Evolutionary conservation across 1,140 invertebrate species (phyloP).

Genomic region (Drosophila erecta): DNA sequence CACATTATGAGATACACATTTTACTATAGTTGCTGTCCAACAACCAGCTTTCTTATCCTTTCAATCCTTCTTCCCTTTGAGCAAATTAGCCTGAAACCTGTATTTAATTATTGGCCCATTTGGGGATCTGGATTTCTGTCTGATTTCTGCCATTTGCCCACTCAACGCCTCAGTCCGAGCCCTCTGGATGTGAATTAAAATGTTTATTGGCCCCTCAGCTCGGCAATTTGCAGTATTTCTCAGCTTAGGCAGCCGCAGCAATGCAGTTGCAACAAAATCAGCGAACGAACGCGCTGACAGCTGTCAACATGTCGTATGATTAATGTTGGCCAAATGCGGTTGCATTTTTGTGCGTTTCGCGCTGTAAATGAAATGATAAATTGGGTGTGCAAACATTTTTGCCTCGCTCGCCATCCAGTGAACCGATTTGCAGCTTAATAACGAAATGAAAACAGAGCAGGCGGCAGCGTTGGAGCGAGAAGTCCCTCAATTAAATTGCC

Average conservation of each 20-base stretch:
- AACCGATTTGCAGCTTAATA: slow-evolving; percentile 55
- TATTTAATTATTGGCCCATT: background rate
- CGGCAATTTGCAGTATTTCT: slow-evolving; percentile 24
- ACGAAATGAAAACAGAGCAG: slow-evolving; percentile 41
- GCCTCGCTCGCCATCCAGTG: slow-evolving; percentile 11
- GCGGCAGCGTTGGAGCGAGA: slow-evolving; percentile 10
- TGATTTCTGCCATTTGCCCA: background rate
- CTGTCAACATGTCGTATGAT: slow-evolving; percentile 82
- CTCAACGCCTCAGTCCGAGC: background rate
- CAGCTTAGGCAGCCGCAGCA: slow-evolving; percentile 2
- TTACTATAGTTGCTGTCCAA: too few species aligned
- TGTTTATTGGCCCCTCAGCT: slow-evolving; percentile 24
- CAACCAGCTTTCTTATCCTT: too few species aligned
- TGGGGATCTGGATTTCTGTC: background rate
- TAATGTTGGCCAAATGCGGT: slow-evolving; percentile 73
- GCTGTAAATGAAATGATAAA: slow-evolving; percentile 68
- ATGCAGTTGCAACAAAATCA: slow-evolving; percentile 28
- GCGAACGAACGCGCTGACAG: slow-evolving; percentile 59
- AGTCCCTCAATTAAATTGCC: slow-evolving; percentile 62
- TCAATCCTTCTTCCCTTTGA: too few species aligned
- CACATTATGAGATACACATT: background rate
- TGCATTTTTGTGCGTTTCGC: slow-evolving; percentile 63
- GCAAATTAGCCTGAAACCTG: background rate
- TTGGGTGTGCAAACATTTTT: slow-evolving; percentile 54
- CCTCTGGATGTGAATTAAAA: slow-evolving; percentile 35